Evolutionary conservation across 2,113 vertebrate genomes (phyloP).

Genomic region (Acrocephalus kingi): DNA sequence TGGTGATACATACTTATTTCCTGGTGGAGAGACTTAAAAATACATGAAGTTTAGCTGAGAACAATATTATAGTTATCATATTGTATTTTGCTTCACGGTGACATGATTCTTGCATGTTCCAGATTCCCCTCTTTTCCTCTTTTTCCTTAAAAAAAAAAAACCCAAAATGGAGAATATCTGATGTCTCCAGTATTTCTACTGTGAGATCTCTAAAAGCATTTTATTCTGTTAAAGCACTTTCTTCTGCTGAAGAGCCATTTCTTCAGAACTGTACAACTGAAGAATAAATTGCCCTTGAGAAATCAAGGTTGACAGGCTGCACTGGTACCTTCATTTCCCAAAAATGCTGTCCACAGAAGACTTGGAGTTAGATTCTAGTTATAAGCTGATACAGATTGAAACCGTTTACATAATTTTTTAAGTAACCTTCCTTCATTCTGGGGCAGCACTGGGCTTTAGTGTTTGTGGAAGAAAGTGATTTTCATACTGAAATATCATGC

Average conservation of each 20-base stretch:
- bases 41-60: neutral
- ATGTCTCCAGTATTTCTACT: neutral
- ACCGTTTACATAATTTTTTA: neutral
- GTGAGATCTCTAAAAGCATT: neutral
- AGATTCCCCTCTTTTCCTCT: neutral
- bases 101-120: neutral
- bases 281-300: neutral
- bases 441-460: rapidly evolving
- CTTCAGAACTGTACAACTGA: neutral
- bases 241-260: neutral
- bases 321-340: neutral
- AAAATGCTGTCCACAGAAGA: neutral
- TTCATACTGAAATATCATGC: neutral
- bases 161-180: neutral
- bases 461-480: neutral
- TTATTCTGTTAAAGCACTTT: neutral
- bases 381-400: neutral
- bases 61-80: neutral
- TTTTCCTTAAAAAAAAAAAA: neutral
- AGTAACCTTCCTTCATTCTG: neutral
- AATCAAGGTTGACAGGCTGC: neutral
- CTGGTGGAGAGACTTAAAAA: neutral
- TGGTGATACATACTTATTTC: neutral
- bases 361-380: neutral
- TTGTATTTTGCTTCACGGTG: neutral